Evolutionary conservation across 2,113 vertebrate species (phyloP), one percentile per base, ranked within the genome.

Genomic region (Hystrix brachyura): DNA sequence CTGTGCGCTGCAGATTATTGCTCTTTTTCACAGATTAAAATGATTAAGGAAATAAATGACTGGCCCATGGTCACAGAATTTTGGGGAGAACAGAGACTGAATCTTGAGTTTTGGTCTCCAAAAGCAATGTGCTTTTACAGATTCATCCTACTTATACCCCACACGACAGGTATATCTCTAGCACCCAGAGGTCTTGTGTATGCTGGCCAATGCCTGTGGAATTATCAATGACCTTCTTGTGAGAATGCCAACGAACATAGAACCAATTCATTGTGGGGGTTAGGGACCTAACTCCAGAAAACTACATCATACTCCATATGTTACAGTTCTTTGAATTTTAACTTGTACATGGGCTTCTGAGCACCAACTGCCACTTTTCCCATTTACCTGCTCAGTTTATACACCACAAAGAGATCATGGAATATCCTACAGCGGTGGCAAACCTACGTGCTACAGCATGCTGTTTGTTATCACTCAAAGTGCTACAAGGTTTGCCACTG

Each of bases 271-370:
- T 43, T 7, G 1, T 46, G n/a, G 14, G 3, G 3, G 9, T 60
- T 18, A 43, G 2, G 1, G 76, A 69, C 5, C 27, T 21, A 25
- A 51, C 19, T 46, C 32, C 1, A 17, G 71, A 72, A 79, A 85
- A 51, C 25, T 71, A 0, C 13, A 78, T 55, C 17, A 46, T 29
- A 48, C 3, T 0, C 5, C 0, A 0, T 13, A 18, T 55, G 34
- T 34, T 53, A 25, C 9, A n/a, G 53, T 64, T 91, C 62, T 80
- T 34, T 11, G 29, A 80, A 34, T 76, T 91, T 84, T 82, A 53
- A 53, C n/a, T 64, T 14, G 0, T 21, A 65, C 6, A 0, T 11
- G 5, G 18, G 19, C 34, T 13, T 84, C 76, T 48, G 80, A 67
- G 59, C 3, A 53, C 9, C 18, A 51, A 64, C 17, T 51, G 25